A percentile compares a stretch with the other conserved stretches of the same genome.
phyloP scores from a whole-genome alignment of 2,888 invertebrate genomes.

The Ophraella communa region DNA sequence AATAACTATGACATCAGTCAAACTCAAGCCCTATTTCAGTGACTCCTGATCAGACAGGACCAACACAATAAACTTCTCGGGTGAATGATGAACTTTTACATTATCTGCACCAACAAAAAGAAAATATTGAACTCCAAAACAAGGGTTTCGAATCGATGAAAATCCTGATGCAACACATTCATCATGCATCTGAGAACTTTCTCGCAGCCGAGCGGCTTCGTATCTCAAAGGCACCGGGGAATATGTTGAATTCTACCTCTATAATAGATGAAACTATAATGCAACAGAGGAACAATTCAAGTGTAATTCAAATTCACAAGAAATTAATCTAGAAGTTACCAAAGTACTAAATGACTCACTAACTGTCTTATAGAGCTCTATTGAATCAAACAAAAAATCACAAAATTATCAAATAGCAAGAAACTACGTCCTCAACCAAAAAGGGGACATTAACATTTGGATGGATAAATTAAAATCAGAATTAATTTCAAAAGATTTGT shows the following conservation, averaged over 20 bases:
- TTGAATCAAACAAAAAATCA: conserved; percentile 2
- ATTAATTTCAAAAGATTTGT: conserved; percentile 7
- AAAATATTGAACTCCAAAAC: neutral
- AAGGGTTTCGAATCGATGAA: conserved; percentile 1
- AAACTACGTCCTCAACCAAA: conserved; percentile 4
- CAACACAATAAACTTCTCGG: too few species aligned
- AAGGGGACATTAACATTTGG: conserved; percentile 3
- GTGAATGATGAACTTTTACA: too few species aligned
- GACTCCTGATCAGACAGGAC: too few species aligned
- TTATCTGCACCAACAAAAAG: neutral
- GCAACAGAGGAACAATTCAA: neutral
- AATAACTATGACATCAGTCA: too few species aligned
- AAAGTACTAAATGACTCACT: conserved; percentile 1
- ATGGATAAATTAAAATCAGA: conserved; percentile 11
- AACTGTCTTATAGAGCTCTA: neutral
- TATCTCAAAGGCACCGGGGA: neutral
- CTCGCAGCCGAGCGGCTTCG: neutral
- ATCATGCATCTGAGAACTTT: neutral
- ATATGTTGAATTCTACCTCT: neutral
- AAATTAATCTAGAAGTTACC: conserved; percentile 2
- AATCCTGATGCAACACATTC: neutral
- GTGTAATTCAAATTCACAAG: neutral
- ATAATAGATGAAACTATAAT: neutral
- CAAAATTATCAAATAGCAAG: conserved; percentile 3
- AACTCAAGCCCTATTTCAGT: too few species aligned